Percentiles rank a stretch among this genome's conserved stretches.
Conservation (phyloP, 2,113 vertebrate species). For the Trichechus manatus region DNA sequence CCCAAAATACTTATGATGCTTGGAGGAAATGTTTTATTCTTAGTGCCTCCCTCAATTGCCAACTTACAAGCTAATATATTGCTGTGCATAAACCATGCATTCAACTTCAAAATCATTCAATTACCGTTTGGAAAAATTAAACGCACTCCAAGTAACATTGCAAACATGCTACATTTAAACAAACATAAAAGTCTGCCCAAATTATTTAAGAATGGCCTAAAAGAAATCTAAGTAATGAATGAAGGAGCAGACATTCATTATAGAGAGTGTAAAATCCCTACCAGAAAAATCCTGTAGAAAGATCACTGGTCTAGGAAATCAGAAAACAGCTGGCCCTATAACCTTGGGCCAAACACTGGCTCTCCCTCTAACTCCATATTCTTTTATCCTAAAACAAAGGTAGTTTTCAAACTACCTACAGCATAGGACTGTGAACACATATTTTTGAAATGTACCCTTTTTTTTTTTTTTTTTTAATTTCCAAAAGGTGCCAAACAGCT, state of each 20-base stretch:
- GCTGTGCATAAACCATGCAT: constrained; percentile 69
- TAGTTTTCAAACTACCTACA: neutral
- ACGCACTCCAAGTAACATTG: constrained; percentile 66
- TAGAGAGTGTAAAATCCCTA: neutral
- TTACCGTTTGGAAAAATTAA: constrained; percentile 80
- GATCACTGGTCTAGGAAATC: neutral
- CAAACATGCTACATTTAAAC: constrained; percentile 73
- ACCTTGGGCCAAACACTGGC: neutral
- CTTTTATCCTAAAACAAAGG: constrained; percentile 18
- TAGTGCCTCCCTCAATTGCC: constrained; percentile 68
- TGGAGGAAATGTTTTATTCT: constrained; percentile 75
- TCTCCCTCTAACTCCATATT: neutral
- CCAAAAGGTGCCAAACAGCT: neutral
- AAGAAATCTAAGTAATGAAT: constrained; percentile 67
- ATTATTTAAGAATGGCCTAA: constrained; percentile 71
- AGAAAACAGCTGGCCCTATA: neutral
- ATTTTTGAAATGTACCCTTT: neutral
- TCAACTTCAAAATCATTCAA: constrained; percentile 79
- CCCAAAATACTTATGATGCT: constrained; percentile 63
- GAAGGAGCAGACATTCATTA: constrained; percentile 18
- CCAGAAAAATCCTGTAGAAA: neutral
- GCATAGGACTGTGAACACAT: neutral
- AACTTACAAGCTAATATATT: constrained; percentile 74
- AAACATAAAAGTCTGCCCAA: constrained; percentile 70
- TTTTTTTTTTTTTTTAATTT: neutral